A percentile compares a stretch with the other conserved stretches of the same genome.
Evolutionary conservation across 37 sponge, comb jelly and placozoan species (phyloP).

Genomic region (Chondrosia reniformis): DNA sequence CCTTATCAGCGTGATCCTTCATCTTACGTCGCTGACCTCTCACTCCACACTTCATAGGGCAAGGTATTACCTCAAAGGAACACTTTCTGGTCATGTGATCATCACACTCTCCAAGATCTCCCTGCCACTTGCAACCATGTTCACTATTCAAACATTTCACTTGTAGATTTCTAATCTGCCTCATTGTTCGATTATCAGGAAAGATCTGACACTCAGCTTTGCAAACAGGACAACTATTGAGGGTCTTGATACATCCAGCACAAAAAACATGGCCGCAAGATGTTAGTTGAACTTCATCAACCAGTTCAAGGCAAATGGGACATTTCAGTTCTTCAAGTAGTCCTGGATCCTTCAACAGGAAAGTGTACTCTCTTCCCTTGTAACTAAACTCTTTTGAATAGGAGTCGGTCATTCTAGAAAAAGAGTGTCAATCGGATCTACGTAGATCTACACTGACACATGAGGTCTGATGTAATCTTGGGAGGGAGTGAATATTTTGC

Average conservation of each 20-base stretch:
- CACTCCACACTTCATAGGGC: not conserved
- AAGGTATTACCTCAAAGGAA: not conserved
- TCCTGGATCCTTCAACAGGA: no score
- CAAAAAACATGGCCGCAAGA: constrained; percentile 6
- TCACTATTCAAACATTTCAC: constrained; percentile 20
- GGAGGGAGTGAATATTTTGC: no score
- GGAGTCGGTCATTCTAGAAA: no score
- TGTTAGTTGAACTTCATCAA: not conserved
- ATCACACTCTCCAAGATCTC: constrained; percentile 12
- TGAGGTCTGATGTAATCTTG: no score
- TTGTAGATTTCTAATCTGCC: not conserved
- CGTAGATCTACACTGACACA: no score
- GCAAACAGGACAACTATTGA: not conserved
- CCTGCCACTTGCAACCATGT: constrained; percentile 37
- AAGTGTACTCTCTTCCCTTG: no score
- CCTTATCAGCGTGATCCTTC: not conserved
- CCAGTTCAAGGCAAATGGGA: constrained; percentile 5
- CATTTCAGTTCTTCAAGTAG: constrained; percentile 12
- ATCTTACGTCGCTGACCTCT: not conserved
- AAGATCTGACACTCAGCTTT: not conserved
- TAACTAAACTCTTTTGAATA: no score
- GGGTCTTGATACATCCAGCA: not conserved
- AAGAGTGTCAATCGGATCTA: no score
- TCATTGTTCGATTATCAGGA: not conserved
- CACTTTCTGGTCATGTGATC: not conserved